These are phyloP conservation scores for Scylla paramamosain DNA, from an alignment of 1,140 invertebrate species.

Conservation along the genomic window DNA sequence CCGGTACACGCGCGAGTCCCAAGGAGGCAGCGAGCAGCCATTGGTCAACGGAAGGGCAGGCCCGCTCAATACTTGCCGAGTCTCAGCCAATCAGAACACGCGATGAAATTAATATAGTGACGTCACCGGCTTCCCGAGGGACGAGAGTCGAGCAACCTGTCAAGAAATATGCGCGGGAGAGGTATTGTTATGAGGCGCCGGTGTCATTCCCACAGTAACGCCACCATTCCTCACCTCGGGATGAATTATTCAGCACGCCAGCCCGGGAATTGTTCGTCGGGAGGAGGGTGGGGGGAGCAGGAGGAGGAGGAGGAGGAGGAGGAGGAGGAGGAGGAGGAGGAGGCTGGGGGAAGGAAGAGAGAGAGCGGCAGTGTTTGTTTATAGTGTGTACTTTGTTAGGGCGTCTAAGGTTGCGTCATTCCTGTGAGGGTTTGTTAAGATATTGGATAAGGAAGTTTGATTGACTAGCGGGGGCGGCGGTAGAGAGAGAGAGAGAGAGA, in stretches of 20 bases:
- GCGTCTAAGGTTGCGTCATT: not conserved
- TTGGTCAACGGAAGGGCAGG: constrained; percentile 74
- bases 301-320: not conserved
- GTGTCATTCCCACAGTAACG: constrained; percentile 66
- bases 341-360: not conserved
- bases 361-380: not conserved
- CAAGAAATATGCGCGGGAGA: constrained; percentile 74
- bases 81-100: constrained; percentile 73
- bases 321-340: not conserved
- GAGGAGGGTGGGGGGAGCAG: not conserved
- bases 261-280: not conserved
- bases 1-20: constrained; percentile 63
- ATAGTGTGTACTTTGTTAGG: not conserved
- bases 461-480: no score
- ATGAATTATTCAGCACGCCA: constrained; percentile 68
- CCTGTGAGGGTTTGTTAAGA: not conserved
- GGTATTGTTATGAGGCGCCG: constrained; percentile 69
- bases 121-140: constrained; percentile 66
- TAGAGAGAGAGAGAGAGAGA: no score
- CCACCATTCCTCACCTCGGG: constrained; percentile 57
- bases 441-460: not conserved
- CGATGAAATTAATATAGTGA: constrained; percentile 76
- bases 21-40: constrained; percentile 71
- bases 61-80: constrained; percentile 72
- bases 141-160: constrained; percentile 70